Evolutionary conservation across 2,113 vertebrate genomes (phyloP).

Genomic region (Seriola dumerili): DNA sequence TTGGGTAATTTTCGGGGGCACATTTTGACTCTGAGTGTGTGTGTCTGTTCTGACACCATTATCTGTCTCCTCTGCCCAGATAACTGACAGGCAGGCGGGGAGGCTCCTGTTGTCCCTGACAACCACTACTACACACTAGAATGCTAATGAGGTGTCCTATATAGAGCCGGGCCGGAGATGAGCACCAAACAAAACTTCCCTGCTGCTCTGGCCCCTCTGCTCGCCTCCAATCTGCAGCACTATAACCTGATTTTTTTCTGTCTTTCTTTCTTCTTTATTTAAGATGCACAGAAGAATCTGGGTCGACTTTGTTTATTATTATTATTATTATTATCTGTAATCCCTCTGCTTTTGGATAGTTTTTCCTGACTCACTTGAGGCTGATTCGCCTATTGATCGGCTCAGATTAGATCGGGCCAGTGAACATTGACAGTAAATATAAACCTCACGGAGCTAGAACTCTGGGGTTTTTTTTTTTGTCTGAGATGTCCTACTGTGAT

Average conservation of each 20-base stretch:
- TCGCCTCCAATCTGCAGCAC: slow-evolving; percentile 15
- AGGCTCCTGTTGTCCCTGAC: slow-evolving; percentile 72
- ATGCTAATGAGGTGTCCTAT: slow-evolving; percentile 77
- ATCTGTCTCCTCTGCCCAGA: slow-evolving; percentile 54
- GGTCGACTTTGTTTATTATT: slow-evolving; percentile 42
- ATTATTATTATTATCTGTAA: not conserved
- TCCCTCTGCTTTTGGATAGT: not conserved
- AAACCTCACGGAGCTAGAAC: slow-evolving; percentile 24
- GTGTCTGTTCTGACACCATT: slow-evolving; percentile 45
- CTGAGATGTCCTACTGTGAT: slow-evolving; percentile 37
- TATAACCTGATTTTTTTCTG: not conserved
- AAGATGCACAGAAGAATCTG: slow-evolving; percentile 31
- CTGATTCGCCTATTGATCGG: slow-evolving; percentile 29
- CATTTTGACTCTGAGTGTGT: slow-evolving; percentile 24
- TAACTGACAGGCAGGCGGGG: slow-evolving; percentile 55
- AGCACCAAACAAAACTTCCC: slow-evolving; percentile 61
- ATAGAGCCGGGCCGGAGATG: slow-evolving; percentile 63
- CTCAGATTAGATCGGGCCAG: slow-evolving; percentile 20
- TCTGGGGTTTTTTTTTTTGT: slow-evolving; percentile 14
- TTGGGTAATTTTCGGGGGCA: slow-evolving; percentile 7
- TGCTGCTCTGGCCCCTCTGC: slow-evolving; percentile 37
- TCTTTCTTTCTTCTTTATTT: slow-evolving; percentile 14
- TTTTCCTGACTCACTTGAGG: slow-evolving; percentile 16
- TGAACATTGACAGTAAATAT: slow-evolving; percentile 5
- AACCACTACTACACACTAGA: slow-evolving; percentile 58